These are phyloP conservation scores for Ceuthmochares aereus DNA, from an alignment of 2,113 vertebrate species.

Conservation along the genomic window DNA sequence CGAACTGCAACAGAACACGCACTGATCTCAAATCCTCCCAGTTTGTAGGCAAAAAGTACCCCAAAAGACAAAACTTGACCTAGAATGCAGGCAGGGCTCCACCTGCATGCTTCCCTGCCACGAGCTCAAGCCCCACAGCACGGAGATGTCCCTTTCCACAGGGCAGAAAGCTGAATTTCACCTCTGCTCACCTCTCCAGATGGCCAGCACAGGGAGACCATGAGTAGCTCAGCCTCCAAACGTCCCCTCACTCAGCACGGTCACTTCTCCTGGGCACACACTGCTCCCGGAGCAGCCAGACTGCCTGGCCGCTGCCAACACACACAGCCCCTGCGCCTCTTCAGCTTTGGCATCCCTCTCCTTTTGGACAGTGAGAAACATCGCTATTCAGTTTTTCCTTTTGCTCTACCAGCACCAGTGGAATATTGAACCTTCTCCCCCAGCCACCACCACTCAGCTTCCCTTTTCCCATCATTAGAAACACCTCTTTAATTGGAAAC, in stretches of 20 bases:
- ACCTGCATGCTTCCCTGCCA: neutral
- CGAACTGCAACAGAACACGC: fast-evolving
- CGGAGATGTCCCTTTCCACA: neutral
- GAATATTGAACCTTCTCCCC: neutral
- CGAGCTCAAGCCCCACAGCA: fast-evolving
- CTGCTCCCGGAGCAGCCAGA: neutral
- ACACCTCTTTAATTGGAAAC: neutral
- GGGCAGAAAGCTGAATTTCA: neutral
- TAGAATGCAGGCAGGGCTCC: fast-evolving
- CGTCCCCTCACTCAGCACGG: fast-evolving
- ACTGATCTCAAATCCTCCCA: neutral
- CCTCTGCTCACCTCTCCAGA: neutral
- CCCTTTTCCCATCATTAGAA: neutral
- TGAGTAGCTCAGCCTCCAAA: neutral
- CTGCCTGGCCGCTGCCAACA: neutral
- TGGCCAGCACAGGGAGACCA: neutral
- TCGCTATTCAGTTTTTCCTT: neutral
- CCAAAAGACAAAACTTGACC: neutral
- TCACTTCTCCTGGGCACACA: neutral
- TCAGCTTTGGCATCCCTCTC: neutral
- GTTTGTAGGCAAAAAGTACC: neutral
- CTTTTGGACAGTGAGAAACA: fast-evolving
- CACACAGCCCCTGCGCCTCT: fast-evolving
- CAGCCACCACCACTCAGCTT: neutral
- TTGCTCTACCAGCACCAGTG: neutral